Evolutionary conservation across 2,113 vertebrate genomes (phyloP).

Genomic region (Sarotherodon lohbergeri): DNA sequence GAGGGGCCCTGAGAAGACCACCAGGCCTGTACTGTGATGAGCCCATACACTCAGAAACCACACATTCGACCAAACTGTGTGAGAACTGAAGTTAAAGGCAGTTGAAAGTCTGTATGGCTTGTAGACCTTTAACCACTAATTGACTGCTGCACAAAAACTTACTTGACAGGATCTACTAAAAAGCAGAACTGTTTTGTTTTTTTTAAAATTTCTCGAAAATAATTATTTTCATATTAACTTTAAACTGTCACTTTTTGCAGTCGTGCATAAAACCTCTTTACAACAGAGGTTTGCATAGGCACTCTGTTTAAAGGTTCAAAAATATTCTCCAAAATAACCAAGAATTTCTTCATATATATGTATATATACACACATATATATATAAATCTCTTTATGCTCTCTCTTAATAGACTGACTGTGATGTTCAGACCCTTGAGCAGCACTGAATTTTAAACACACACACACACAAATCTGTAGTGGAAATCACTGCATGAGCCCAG

Average conservation of each 20-base stretch:
- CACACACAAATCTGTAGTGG: not conserved
- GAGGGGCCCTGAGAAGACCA: conserved; percentile 51
- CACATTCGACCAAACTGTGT: conserved; percentile 41
- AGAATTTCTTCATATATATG: not conserved
- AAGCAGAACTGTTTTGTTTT: not conserved
- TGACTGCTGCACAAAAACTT: not conserved
- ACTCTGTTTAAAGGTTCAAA: not conserved
- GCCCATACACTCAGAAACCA: conserved; percentile 43
- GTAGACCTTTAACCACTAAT: not conserved
- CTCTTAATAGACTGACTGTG: not conserved
- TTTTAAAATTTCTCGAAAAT: not conserved
- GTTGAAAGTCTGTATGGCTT: not conserved
- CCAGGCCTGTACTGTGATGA: conserved; percentile 6
- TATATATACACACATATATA: accelerated
- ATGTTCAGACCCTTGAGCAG: not conserved
- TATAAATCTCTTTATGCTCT: not conserved
- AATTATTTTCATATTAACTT: not conserved
- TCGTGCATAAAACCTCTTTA: not conserved
- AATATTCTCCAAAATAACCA: not conserved
- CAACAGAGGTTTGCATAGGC: not conserved
- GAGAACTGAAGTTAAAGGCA: conserved; percentile 8
- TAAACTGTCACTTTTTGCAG: not conserved
- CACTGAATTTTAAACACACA: not conserved
- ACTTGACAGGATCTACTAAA: not conserved
- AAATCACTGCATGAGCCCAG: not conserved